Evolutionary conservation across 2,113 vertebrate genomes (phyloP).

Genomic region (Rhabdomys dilectus): DNA sequence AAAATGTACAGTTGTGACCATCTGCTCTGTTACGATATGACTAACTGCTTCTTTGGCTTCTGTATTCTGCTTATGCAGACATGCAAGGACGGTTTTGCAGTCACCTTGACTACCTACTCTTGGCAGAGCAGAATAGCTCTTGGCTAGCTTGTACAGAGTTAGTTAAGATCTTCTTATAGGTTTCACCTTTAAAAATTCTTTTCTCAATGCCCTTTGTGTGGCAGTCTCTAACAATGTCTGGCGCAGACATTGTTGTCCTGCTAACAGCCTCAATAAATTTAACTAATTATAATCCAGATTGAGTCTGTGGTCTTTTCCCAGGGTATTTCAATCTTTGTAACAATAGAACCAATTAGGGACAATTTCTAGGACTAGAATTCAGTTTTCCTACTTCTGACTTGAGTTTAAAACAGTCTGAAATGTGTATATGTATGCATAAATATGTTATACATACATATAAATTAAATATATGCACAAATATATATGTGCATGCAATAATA

Average conservation of each 20-base stretch:
- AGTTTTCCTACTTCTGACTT: not conserved
- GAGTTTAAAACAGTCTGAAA: constrained; percentile 8
- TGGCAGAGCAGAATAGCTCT: not conserved
- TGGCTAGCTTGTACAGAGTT: not conserved
- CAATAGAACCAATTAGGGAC: not conserved
- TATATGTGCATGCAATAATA: not conserved
- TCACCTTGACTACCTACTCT: not conserved
- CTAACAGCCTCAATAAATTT: not conserved
- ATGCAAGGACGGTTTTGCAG: not conserved
- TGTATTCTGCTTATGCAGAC: not conserved
- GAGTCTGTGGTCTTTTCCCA: not conserved
- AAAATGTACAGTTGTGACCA: not conserved
- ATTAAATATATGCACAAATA: not conserved
- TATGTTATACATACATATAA: not conserved
- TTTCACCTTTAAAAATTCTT: not conserved
- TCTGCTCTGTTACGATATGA: not conserved
- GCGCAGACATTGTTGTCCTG: not conserved
- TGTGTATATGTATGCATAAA: not conserved
- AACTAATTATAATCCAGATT: not conserved
- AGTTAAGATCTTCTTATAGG: not conserved
- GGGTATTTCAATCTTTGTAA: not conserved
- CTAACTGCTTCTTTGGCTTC: not conserved
- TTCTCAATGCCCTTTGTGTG: not conserved
- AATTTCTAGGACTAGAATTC: constrained; percentile 7
- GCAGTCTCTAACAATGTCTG: not conserved